Conservation (phyloP, 2,888 invertebrate genomes). For the Eudasyphora cyanicolor region DNA sequence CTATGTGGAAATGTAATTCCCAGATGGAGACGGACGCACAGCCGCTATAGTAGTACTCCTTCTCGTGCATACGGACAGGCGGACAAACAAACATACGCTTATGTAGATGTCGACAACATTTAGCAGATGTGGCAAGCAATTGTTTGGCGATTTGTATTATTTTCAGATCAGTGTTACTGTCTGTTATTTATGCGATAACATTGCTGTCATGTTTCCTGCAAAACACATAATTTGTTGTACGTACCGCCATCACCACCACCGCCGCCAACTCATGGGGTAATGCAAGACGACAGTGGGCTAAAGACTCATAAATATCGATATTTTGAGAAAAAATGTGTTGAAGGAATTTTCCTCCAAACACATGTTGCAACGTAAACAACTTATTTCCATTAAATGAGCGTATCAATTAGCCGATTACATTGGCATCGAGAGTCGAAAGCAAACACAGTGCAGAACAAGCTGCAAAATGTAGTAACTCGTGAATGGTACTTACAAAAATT, state of each 20-base stretch:
- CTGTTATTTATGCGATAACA: conserved; percentile 62
- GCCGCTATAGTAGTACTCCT: not conserved
- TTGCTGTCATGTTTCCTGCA: conserved; percentile 53
- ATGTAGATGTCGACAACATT: conserved; percentile 34
- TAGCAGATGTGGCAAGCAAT: conserved; percentile 64
- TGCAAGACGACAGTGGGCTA: conserved; percentile 9
- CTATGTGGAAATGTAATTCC: conserved; percentile 29
- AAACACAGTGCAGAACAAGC: too few relatives aligned
- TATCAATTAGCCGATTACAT: too few relatives aligned
- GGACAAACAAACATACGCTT: not conserved
- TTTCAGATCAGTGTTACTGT: conserved; percentile 61
- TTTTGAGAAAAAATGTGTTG: too few relatives aligned
- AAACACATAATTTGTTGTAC: conserved; percentile 54
- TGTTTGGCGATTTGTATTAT: conserved; percentile 63
- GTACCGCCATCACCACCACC: too few relatives aligned
- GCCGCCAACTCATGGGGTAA: not conserved
- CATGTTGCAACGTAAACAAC: too few relatives aligned
- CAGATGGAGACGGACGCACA: conserved; percentile 7
- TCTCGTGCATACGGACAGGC: not conserved
- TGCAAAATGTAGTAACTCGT: too few relatives aligned
- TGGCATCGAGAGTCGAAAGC: too few relatives aligned
- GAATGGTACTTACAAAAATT: too few relatives aligned
- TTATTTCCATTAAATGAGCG: too few relatives aligned
- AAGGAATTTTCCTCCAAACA: too few relatives aligned
- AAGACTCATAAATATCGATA: too few relatives aligned